phyloP scores from a whole-genome alignment of 2,797 vertebrate genomes.

The Channa striata region DNA sequence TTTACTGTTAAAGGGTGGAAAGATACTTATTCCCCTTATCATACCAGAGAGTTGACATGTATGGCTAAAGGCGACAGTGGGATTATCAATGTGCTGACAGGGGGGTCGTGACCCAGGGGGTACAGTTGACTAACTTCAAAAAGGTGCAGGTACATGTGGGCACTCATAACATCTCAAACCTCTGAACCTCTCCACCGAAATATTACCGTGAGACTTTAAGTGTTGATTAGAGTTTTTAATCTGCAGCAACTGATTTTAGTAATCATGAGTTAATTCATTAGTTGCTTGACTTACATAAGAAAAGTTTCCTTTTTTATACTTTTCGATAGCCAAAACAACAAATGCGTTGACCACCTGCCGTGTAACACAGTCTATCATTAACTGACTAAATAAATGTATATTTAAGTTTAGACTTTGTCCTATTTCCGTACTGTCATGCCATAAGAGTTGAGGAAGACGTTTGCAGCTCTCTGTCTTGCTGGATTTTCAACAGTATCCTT shows the following conservation, averaged over 20 bases:
- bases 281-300: too few species aligned
- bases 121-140: conserved; percentile 48
- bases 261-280: not conserved
- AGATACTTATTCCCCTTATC: conserved; percentile 39
- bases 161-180: conserved; percentile 28
- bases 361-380: too few species aligned
- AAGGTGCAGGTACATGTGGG: conserved; percentile 31
- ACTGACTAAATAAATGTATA: too few species aligned
- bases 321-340: not conserved
- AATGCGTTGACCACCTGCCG: too few species aligned
- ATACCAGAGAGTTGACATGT: conserved; percentile 42
- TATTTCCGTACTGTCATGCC: too few species aligned
- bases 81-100: conserved; percentile 43
- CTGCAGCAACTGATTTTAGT: not conserved
- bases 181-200: conserved; percentile 30
- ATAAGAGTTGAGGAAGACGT: too few species aligned
- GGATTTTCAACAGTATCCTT: not conserved
- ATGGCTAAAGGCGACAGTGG: conserved; percentile 34
- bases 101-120: conserved; percentile 64
- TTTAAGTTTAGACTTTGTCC: too few species aligned
- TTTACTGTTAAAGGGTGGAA: conserved; percentile 73
- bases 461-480: too few species aligned
- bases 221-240: not conserved
- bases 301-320: too few species aligned
- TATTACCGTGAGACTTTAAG: not conserved